Evolutionary conservation across 2,113 vertebrate genomes (phyloP).

Genomic region (Oreochromis spilurus): DNA sequence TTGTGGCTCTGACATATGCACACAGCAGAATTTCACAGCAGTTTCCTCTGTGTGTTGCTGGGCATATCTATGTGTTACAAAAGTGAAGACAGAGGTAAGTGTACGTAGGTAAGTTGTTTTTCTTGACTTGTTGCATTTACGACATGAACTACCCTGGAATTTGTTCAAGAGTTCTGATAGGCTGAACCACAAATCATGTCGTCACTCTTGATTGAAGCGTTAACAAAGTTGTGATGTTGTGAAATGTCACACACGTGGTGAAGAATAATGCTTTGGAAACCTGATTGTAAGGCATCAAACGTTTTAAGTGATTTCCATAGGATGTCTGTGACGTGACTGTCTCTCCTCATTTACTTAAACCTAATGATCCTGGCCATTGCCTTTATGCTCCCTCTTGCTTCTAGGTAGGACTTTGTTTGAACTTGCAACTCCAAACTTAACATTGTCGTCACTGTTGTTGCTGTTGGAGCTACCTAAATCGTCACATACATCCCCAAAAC

Average conservation of each 20-base stretch:
- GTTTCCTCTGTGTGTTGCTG: not conserved
- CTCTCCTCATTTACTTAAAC: not conserved
- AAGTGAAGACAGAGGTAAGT: not conserved
- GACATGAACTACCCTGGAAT: not conserved
- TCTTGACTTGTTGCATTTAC: not conserved
- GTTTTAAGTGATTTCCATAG: not conserved
- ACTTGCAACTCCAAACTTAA: too few relatives aligned
- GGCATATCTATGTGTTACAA: not conserved
- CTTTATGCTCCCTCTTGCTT: not conserved
- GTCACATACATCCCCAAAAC: too few relatives aligned
- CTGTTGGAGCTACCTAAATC: too few relatives aligned
- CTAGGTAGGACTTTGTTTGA: too few relatives aligned
- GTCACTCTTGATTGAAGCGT: not conserved
- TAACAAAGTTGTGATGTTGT: not conserved
- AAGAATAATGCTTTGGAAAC: not conserved
- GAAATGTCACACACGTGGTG: not conserved
- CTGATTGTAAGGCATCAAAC: not conserved
- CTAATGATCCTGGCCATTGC: not conserved
- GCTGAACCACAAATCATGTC: not conserved
- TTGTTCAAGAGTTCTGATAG: not conserved
- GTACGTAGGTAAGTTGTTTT: not conserved
- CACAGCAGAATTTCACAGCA: not conserved
- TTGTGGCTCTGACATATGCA: not conserved
- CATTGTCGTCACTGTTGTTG: too few relatives aligned
- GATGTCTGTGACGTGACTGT: not conserved